Evolutionary conservation across 2,113 vertebrate species (phyloP), one percentile per base, ranked within the genome.

Genomic region (Cryptoleucopteryx plumbea): DNA sequence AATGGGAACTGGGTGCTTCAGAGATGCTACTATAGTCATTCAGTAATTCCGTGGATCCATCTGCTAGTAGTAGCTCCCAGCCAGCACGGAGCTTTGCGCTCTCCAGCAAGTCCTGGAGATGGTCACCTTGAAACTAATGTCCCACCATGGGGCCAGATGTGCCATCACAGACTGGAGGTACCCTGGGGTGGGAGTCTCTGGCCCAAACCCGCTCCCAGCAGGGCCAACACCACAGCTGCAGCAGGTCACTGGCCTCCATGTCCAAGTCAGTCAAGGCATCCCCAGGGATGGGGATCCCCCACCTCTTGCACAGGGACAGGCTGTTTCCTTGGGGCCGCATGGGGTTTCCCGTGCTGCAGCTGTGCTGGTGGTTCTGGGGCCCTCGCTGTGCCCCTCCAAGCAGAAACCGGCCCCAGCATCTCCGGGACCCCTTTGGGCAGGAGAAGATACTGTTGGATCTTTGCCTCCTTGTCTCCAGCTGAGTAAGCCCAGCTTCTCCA

Each of bases 351-450:
- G 0, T 47, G 42, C 29, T 48, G 25, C 48, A 55, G 18, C 56
- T 43, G 14, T 66, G 67, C 67, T 0, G 1, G 19, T 66, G 50
- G 16, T 11, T 50, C 32, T 31, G 59, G 26, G 59, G 36, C 50
- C 50, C 36, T 88, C 0, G 0, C 26, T 43, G n/a, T 40, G 77
- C 42, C 42, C 16, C 47, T 90, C 45, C 0, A 1, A 34, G 52
- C 34, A 55, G 45, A 45, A 40, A 34, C 40, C 1, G 1, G 38
- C 20, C 55, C 34, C 0, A 2, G 47, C 1, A 0, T 10, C 70
- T 67, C 32, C 0, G 0, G 55, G 36, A 68, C 45, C 29, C 17
- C 22, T 52, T 52, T 67, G 45, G 34, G 22, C 61, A 68, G 27
- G 27, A 15, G 13, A 5, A 50, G 52, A 32, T 58, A 61, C 42